phyloP scores from a whole-genome alignment of 1,140 invertebrate genomes.

The Hypothenemus hampei region DNA sequence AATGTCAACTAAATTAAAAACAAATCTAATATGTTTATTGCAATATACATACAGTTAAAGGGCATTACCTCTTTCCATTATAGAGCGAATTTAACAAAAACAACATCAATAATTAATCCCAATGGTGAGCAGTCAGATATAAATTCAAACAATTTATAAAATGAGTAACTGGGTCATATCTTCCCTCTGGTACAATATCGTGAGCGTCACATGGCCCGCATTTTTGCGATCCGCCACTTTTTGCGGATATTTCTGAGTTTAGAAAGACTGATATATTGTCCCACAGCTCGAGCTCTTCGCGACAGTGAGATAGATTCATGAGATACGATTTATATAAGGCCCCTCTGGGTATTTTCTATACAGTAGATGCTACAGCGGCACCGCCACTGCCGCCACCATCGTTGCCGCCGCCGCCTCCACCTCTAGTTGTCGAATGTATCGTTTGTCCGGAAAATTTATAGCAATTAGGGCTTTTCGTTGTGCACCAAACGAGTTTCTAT shows the following conservation, averaged over 20 bases:
- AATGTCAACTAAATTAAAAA: too few species aligned
- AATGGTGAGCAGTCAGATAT: too few species aligned
- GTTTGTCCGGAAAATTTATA: slow-evolving; percentile 26
- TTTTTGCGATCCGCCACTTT: slow-evolving; percentile 33
- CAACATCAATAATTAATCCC: too few species aligned
- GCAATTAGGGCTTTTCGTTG: slow-evolving; percentile 21
- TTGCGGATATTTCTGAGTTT: slow-evolving; percentile 38
- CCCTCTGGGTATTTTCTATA: slow-evolving; percentile 22
- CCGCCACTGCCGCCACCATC: too few species aligned
- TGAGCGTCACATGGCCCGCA: slow-evolving; percentile 6
- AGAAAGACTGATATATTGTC: slow-evolving; percentile 35
- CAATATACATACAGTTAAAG: too few species aligned
- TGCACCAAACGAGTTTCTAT: slow-evolving; percentile 15
- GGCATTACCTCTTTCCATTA: too few species aligned
- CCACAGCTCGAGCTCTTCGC: slow-evolving; percentile 27
- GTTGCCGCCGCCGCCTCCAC: too few species aligned
- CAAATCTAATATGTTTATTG: too few species aligned
- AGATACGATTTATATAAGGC: slow-evolving; percentile 34
- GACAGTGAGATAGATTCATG: slow-evolving; percentile 38
- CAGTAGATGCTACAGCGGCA: slow-evolving; percentile 3
- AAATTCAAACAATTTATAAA: too few species aligned
- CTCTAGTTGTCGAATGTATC: slow-evolving; percentile 24
- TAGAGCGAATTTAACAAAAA: too few species aligned
- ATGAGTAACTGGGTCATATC: not conserved
- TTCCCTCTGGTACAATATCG: slow-evolving; percentile 9